Evolutionary conservation across 92 coral and sea anemone species (phyloP), one percentile per base, ranked within the genome.

Genomic region (Actinernus sp.): DNA sequence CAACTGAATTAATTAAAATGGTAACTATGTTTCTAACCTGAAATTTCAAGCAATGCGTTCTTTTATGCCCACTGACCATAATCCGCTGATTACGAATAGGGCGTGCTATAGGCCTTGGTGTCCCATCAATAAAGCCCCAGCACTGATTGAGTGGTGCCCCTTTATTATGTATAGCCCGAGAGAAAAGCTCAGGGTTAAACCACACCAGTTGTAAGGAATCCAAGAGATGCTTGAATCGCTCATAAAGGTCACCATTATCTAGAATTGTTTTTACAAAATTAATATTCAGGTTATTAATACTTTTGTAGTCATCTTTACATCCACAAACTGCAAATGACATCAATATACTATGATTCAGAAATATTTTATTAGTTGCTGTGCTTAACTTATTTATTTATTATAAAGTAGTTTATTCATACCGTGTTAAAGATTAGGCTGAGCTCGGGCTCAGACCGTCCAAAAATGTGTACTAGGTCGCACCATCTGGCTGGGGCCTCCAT

Each of bases 41-140:
- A 55, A 76, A 83, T 68, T 83, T 83, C 34, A 83, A 38, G 54
- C 90, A 76, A 48, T 83, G 90, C 7, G 52, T 44, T 39, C 85
- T 53, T 57, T 83, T 74, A 49, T 84, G 90, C 4, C 90, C 90
- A 70, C 90, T 76, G 49, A 50, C 69, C 79, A 84, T 70, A 4
- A 84, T 78, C 12, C 68, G n/a, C 19, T 83, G 90, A 52, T 63
- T 76, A 13, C 75, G 14, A 4, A 63, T 59, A 19, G 90, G 85
- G 17, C 84, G 59, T 53, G 84, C 50, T n/a, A n/a, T n/a, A n/a
- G n/a, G n/a, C n/a, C n/a, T n/a, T n/a, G n/a, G 55, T 20, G 90
- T 84, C 52, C 85, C 90, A 77, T 84, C 85, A 0, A 84, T 69
- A 37, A 84, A 77, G 3, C 80, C 90, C 90, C 90, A 84, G 73